Percentiles rank a stretch among this genome's conserved stretches.
phyloP scores from a whole-genome alignment of 1,140 invertebrate genomes.

The Brachionus asplanchnoidis region DNA sequence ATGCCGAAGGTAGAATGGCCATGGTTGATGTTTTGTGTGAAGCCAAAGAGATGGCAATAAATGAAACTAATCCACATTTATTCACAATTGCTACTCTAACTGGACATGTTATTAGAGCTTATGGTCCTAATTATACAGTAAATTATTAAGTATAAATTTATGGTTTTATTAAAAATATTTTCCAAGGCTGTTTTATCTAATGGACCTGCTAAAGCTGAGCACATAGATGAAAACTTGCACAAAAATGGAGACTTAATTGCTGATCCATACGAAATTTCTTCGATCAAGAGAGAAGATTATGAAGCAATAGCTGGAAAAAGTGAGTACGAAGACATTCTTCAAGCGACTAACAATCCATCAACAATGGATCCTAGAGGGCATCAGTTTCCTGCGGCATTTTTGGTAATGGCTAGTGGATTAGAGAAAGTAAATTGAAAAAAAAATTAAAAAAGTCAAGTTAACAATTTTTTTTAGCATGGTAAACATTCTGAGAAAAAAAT shows the following conservation, averaged over 20 bases:
- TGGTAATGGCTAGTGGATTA: conserved; percentile 77
- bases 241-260: conserved; percentile 69
- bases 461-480: conserved; percentile 51
- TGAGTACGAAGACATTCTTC: conserved; percentile 81
- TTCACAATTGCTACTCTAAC: conserved; percentile 92
- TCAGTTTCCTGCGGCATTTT: conserved; percentile 80
- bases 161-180: neutral
- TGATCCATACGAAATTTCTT: conserved; percentile 85
- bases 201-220: conserved; percentile 69
- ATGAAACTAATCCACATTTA: conserved; percentile 70
- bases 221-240: conserved; percentile 62
- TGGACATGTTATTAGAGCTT: conserved; percentile 73
- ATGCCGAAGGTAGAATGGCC: conserved; percentile 88
- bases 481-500: neutral
- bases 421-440: conserved; percentile 59
- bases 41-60: conserved; percentile 59
- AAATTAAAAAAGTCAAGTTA: neutral
- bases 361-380: conserved; percentile 70
- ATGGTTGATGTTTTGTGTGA: conserved; percentile 85
- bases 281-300: conserved; percentile 74
- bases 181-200: conserved; percentile 73
- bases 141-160: conserved; percentile 48
- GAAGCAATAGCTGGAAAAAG: conserved; percentile 67
- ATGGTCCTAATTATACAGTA: conserved; percentile 73
- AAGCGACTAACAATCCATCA: conserved; percentile 70